A percentile compares a stretch with the other conserved stretches of the same genome.
Conservation (phyloP, 2,113 vertebrate species). For the Vidua chalybeata region DNA sequence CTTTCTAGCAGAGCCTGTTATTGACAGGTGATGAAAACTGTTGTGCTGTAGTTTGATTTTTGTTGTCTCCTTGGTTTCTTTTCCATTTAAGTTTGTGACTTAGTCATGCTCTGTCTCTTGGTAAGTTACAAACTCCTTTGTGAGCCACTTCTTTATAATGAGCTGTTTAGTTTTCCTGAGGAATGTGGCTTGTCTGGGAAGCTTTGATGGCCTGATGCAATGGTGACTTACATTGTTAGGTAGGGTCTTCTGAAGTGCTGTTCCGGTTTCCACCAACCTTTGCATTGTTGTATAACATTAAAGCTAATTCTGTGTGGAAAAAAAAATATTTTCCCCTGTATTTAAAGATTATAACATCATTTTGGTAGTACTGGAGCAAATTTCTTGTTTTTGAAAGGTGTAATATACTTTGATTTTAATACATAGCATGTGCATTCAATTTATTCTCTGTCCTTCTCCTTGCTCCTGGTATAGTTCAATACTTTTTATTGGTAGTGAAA, state of each 20-base stretch:
- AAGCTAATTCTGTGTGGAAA: not conserved
- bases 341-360: not conserved
- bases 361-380: not conserved
- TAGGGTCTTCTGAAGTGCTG: not conserved
- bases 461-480: not conserved
- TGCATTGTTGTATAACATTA: not conserved
- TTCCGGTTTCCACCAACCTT: accelerated
- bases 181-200: not conserved
- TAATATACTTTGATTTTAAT: not conserved
- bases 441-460: not conserved
- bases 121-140: not conserved
- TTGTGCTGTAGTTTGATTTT: not conserved
- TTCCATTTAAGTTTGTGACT: not conserved
- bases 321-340: too few species aligned
- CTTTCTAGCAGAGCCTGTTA: not conserved
- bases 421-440: accelerated
- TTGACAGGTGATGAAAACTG: not conserved
- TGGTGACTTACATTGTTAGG: accelerated
- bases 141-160: not conserved
- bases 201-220: not conserved
- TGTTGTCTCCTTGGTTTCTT: not conserved
- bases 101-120: not conserved
- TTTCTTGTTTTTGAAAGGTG: not conserved
- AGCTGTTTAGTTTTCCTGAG: not conserved
- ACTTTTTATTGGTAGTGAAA: not conserved